phyloP scores from a whole-genome alignment of 2,797 vertebrate genomes.

The Paedocypris micromegethes region DNA sequence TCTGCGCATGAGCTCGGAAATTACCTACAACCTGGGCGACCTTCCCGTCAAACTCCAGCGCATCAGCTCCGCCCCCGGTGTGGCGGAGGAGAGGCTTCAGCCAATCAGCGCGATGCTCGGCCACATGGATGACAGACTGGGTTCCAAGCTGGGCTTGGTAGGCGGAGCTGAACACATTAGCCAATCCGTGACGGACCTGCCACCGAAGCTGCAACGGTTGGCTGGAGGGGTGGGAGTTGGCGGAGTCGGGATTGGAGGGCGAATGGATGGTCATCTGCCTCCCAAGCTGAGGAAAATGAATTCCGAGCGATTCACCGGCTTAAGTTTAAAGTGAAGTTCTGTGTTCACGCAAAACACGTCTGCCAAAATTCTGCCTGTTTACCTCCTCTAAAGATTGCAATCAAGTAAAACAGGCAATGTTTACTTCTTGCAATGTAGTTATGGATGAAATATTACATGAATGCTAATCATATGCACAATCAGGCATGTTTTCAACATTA shows the following conservation, averaged over 20 bases:
- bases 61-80: constrained; percentile 97
- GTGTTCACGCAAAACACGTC: neutral
- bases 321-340: constrained; percentile 47
- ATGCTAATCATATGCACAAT: constrained; percentile 64
- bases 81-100: constrained; percentile 85
- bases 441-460: constrained; percentile 61
- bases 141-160: constrained; percentile 68
- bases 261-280: constrained; percentile 96
- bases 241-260: constrained; percentile 51
- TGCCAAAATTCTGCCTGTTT: constrained; percentile 16
- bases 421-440: constrained; percentile 46
- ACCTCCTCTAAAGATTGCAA: constrained; percentile 35
- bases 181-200: constrained; percentile 95
- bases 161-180: constrained; percentile 84
- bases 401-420: constrained; percentile 30
- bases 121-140: constrained; percentile 65
- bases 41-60: constrained; percentile 96
- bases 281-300: constrained; percentile 99
- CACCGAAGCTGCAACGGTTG: constrained; percentile 94
- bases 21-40: constrained; percentile 96
- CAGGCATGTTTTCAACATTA: constrained; percentile 71
- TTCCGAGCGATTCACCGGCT: constrained; percentile 88
- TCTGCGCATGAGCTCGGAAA: constrained; percentile 97
- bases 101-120: constrained; percentile 61
- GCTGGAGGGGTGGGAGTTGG: constrained; percentile 79